These are phyloP conservation scores for Coilia nasus DNA, from an alignment of 2,797 vertebrate species.

Conservation along the genomic window DNA sequence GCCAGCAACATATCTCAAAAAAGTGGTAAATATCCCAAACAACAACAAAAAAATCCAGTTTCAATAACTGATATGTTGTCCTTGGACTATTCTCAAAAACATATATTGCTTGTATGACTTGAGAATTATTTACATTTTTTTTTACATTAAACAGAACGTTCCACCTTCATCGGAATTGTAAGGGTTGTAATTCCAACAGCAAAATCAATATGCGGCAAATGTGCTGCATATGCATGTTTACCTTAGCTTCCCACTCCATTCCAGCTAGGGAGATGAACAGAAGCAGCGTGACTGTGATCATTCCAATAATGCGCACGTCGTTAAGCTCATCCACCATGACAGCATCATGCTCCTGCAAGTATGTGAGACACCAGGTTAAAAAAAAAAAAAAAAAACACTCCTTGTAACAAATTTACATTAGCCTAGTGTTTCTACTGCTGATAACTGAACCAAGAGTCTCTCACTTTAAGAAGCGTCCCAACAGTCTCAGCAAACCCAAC, in stretches of 20 bases:
- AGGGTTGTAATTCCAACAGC: neutral
- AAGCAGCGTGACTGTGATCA: slow-evolving; percentile 70
- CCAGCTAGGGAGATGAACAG: slow-evolving; percentile 73
- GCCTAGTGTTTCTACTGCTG: neutral
- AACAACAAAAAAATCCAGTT: too few species aligned
- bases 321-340: slow-evolving; percentile 67
- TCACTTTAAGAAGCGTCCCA: slow-evolving; percentile 65
- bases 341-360: slow-evolving; percentile 68
- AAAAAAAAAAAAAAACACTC: neutral
- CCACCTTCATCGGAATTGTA: too few species aligned
- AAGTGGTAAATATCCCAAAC: too few species aligned
- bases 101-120: too few species aligned
- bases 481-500: slow-evolving; percentile 77
- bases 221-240: slow-evolving; percentile 38
- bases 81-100: too few species aligned
- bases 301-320: slow-evolving; percentile 71
- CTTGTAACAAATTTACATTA: neutral
- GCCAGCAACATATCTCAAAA: too few species aligned
- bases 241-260: slow-evolving; percentile 80
- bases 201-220: neutral
- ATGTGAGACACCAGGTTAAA: neutral
- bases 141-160: too few species aligned
- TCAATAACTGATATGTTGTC: too few species aligned
- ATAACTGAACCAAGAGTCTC: neutral
- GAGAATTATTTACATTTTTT: too few species aligned